These are phyloP conservation scores for Nannoperca australis DNA, from an alignment of 2,797 vertebrate species.

Conservation along the genomic window DNA sequence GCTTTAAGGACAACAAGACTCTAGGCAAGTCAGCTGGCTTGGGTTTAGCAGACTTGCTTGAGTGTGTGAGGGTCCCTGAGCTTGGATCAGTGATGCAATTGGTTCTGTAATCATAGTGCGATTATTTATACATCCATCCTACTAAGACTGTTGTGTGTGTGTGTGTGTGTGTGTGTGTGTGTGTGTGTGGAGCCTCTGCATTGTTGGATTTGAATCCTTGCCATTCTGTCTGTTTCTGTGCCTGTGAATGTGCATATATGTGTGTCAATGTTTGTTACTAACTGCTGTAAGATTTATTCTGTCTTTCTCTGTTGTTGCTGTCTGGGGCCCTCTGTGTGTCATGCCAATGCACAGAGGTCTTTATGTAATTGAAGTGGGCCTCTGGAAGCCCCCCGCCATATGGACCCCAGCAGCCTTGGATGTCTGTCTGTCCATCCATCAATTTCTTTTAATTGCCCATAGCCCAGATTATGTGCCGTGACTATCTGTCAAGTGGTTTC, in stretches of 20 bases:
- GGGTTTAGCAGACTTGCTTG: conserved; percentile 33
- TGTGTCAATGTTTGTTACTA: conserved; percentile 39
- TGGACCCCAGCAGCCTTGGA: conserved; percentile 76
- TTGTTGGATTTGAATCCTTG: conserved; percentile 35
- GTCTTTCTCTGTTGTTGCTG: conserved; percentile 67
- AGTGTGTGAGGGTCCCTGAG: conserved; percentile 53
- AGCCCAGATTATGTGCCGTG: conserved; percentile 59
- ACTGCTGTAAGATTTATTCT: conserved; percentile 73
- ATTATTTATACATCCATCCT: conserved; percentile 63
- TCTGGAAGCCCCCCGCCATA: conserved; percentile 79
- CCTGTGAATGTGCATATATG: conserved; percentile 3
- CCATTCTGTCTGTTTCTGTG: conserved; percentile 19
- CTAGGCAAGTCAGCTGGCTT: conserved; percentile 17
- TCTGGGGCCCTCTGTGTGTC: conserved; percentile 67
- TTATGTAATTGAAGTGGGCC: conserved; percentile 84
- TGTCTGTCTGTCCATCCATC: conserved; percentile 78
- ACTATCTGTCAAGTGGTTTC: conserved; percentile 72
- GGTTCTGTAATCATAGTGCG: conserved; percentile 52
- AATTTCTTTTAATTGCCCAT: conserved; percentile 82
- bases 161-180: conserved; percentile 15
- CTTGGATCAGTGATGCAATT: conserved; percentile 45
- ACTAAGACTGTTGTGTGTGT: conserved; percentile 1
- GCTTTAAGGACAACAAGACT: conserved; percentile 50
- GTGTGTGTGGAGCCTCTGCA: conserved; percentile 26
- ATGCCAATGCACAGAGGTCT: conserved; percentile 79